Evolutionary conservation across 2,113 vertebrate species (phyloP), one percentile per base, ranked within the genome.

Genomic region (Leptobrachium leishanense): DNA sequence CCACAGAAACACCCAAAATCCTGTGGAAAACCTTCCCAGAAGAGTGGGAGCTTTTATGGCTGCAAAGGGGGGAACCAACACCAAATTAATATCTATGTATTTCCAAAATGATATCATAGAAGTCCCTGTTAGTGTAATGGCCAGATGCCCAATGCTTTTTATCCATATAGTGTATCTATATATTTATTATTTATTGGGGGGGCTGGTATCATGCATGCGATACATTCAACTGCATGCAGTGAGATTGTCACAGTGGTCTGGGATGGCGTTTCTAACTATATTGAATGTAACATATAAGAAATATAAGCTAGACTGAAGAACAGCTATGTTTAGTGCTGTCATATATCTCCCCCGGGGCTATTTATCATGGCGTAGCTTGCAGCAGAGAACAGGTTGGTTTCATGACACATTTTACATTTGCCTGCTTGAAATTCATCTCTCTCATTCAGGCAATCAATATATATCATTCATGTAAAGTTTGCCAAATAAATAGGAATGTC

Each of bases 281-380:
- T 31, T 31, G 9, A 59, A 41, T 80, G 50, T 68, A 54, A 44
- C 44, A 68, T 20, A 31, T 31, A 5, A 68, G 41, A 68, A 62
- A 68, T 66, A 73, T 66, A 50, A 66, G 50, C 62, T 31, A 42
- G 43, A 31, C 59, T 68, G 41, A 46, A 13, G 20, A 74, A 68
- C 70, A 74, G 12, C 64, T 80, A 40, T 67, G 63, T 74, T 73
- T 67, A 43, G 63, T 53, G 39, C 77, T 68, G 77, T 68, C 71
- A 59, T 65, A 68, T 74, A 72, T 46, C 43, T n/a, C 64, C 66
- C 54, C 20, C 2, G 5, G 6, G 50, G 2, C 70, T 4, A 46
- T 74, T 73, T 68, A 41, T 80, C 31, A 68, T 46, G 50, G 6
- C 71, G 41, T 40, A 12, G 46, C 44, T 20, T 20, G 31, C 11